Evolutionary conservation across 2,888 invertebrate genomes (phyloP).

Genomic region (Cyclophora albipunctata): DNA sequence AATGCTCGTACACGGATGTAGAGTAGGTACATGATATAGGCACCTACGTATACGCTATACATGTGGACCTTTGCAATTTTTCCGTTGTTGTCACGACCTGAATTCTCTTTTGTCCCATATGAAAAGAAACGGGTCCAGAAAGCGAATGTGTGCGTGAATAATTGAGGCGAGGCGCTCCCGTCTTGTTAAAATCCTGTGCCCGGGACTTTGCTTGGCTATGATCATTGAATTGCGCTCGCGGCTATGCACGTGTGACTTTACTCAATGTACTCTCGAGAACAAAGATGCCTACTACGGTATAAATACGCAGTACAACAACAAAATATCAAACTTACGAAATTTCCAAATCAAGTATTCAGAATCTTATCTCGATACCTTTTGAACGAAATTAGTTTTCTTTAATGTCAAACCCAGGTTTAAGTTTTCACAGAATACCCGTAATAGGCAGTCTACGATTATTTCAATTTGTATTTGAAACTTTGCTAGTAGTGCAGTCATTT

Average conservation of each 20-base stretch:
- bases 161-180: slow-evolving; percentile 55
- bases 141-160: slow-evolving; percentile 66
- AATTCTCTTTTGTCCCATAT: slow-evolving; percentile 64
- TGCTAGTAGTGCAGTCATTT: too few relatives aligned
- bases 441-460: too few relatives aligned
- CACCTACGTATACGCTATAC: too few relatives aligned
- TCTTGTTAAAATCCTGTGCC: slow-evolving; percentile 24
- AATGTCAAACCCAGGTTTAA: too few relatives aligned
- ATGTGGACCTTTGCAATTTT: slow-evolving; percentile 60
- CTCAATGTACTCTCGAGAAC: not conserved
- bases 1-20: slow-evolving; percentile 33
- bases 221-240: slow-evolving; percentile 5
- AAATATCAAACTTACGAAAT: too few relatives aligned
- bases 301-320: too few relatives aligned
- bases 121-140: slow-evolving; percentile 63
- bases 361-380: too few relatives aligned
- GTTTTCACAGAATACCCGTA: too few relatives aligned
- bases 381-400: too few relatives aligned
- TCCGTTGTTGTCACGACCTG: slow-evolving; percentile 66
- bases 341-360: too few relatives aligned
- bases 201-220: slow-evolving; percentile 3
- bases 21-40: slow-evolving; percentile 19
- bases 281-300: not conserved
- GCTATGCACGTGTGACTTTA: slow-evolving; percentile 2
- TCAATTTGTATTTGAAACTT: too few relatives aligned